Conservation (phyloP, 2,797 vertebrate species). For the Siniperca obscura region DNA sequence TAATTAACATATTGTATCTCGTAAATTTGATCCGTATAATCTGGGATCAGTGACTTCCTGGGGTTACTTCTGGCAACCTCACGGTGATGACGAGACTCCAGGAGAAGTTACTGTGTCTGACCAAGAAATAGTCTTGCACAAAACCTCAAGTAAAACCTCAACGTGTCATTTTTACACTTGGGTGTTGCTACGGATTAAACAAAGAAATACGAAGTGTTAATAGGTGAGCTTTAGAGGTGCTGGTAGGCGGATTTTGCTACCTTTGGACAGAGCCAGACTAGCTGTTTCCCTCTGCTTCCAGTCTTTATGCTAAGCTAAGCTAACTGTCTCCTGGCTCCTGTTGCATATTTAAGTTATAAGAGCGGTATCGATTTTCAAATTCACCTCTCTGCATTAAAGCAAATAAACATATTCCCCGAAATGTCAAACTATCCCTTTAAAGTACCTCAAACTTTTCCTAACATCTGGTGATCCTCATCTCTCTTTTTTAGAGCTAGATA, state of each 20-base stretch:
- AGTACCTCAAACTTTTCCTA: not conserved
- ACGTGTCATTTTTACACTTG: no score
- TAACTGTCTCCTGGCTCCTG: not conserved
- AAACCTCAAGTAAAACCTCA: no score
- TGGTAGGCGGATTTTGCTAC: not conserved
- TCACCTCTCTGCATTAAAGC: not conserved
- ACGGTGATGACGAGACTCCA: no score
- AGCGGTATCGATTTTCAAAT: not conserved
- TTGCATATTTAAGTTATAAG: not conserved
- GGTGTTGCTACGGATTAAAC: not conserved
- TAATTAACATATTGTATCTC: not conserved
- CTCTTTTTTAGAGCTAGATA: not conserved
- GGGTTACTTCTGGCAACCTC: no score
- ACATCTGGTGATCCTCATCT: not conserved
- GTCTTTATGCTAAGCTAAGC: not conserved
- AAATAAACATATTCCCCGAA: not conserved
- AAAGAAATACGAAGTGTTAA: not conserved
- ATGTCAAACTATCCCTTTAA: not conserved
- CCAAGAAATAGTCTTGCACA: no score
- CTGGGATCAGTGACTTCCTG: not conserved
- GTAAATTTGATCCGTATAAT: not conserved
- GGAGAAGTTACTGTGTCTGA: not conserved
- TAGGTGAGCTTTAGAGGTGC: not conserved
- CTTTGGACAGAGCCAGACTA: not conserved
- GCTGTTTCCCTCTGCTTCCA: not conserved